These are phyloP conservation scores for Diarsia brunnea DNA, from an alignment of 2,888 invertebrate genomes.

Conservation along the genomic window DNA sequence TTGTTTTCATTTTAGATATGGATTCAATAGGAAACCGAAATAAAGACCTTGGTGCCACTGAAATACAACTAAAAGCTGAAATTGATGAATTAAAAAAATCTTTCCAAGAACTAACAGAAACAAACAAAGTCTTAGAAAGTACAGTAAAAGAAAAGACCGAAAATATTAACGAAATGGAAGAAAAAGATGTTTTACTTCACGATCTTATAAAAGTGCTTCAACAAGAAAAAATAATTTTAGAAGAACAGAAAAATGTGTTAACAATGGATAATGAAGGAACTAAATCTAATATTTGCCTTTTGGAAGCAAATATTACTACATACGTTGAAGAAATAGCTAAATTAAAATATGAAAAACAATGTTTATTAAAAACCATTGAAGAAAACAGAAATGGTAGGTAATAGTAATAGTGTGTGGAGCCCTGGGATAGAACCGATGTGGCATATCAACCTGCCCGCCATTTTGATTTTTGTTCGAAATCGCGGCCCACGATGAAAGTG, in stretches of 20 bases:
- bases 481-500: too few relatives aligned
- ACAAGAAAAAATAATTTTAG: slow-evolving; percentile 71
- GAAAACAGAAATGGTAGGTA: slow-evolving; percentile 75
- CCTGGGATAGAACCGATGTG: too few relatives aligned
- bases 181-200: slow-evolving; percentile 66
- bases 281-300: slow-evolving; percentile 23
- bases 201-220: slow-evolving; percentile 65
- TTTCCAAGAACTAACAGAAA: slow-evolving; percentile 60
- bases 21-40: slow-evolving; percentile 66
- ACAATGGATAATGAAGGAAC: slow-evolving; percentile 15
- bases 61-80: slow-evolving; percentile 49
- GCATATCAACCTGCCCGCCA: too few relatives aligned
- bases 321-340: slow-evolving; percentile 52
- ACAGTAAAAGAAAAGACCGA: slow-evolving; percentile 69
- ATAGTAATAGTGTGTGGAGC: slow-evolving; percentile 6
- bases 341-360: slow-evolving; percentile 65
- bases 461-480: too few relatives aligned
- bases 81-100: slow-evolving; percentile 61
- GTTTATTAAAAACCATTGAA: slow-evolving; percentile 66
- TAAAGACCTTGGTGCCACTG: slow-evolving; percentile 30
- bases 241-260: slow-evolving; percentile 56
- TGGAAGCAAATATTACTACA: slow-evolving; percentile 35
- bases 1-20: slow-evolving; percentile 68
- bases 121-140: slow-evolving; percentile 69
- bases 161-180: slow-evolving; percentile 69